Percentiles rank a stretch among this genome's conserved stretches.
Evolutionary conservation across 2,113 vertebrate genomes (phyloP).

Genomic region (Leucoraja erinaceus): DNA sequence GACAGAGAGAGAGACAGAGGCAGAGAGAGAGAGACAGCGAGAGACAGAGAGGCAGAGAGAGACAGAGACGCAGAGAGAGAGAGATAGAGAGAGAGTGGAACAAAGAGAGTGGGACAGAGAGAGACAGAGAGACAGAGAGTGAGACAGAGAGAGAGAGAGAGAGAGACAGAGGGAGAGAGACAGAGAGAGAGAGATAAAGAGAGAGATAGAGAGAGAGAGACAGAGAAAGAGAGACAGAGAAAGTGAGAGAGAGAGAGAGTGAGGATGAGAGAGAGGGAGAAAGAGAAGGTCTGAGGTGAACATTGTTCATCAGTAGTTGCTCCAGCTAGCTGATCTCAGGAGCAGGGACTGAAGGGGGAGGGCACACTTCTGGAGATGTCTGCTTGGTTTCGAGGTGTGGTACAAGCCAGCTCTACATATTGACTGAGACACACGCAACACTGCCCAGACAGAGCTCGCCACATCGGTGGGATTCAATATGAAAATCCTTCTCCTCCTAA

Average conservation of each 20-base stretch:
- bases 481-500: conserved; percentile 53
- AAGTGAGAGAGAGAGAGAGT: too few species aligned
- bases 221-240: too few species aligned
- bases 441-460: conserved; percentile 17
- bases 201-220: too few species aligned
- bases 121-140: too few species aligned
- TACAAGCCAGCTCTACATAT: not conserved
- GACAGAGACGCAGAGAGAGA: too few species aligned
- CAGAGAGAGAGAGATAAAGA: not conserved
- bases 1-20: too few species aligned
- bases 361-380: not conserved
- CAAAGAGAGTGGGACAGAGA: too few species aligned
- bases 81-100: too few species aligned
- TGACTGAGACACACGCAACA: not conserved
- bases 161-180: too few species aligned
- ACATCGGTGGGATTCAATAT: conserved; percentile 52
- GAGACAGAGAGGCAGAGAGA: too few species aligned
- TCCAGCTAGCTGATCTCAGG: not conserved
- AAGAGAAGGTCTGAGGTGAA: not conserved
- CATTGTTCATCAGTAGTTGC: not conserved
- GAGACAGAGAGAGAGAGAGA: not conserved
- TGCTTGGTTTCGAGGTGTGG: not conserved
- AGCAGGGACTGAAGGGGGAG: not conserved
- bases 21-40: too few species aligned
- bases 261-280: too few species aligned